Evolutionary conservation across 2,113 vertebrate genomes (phyloP).

Genomic region (Pelodiscus sinensis): DNA sequence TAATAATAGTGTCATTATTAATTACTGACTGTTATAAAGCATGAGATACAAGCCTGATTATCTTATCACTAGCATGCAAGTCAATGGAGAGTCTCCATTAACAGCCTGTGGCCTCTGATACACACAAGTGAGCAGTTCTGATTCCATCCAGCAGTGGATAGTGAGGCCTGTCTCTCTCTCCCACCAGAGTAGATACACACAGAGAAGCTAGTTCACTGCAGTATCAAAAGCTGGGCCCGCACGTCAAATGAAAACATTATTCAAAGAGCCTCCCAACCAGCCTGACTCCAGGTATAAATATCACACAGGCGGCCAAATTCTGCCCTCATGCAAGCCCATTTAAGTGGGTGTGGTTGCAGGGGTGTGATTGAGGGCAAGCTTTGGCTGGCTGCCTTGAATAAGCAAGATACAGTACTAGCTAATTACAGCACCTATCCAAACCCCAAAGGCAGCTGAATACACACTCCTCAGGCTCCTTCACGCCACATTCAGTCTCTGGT

Average conservation of each 20-base stretch:
- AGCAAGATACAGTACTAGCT: not conserved
- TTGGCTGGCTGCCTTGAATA: not conserved
- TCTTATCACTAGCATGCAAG: not conserved
- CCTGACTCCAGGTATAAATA: not conserved
- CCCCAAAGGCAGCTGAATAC: constrained; percentile 15
- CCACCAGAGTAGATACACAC: not conserved
- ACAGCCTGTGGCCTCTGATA: not conserved
- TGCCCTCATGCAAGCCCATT: not conserved
- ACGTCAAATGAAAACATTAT: not conserved
- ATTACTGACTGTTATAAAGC: not conserved
- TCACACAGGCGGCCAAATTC: not conserved
- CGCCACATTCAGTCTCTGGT: not conserved
- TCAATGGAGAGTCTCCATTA: not conserved
- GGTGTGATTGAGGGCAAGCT: not conserved
- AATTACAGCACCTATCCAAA: constrained; percentile 7
- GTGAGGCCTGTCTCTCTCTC: not conserved
- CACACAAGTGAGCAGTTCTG: not conserved
- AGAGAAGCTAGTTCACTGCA: not conserved
- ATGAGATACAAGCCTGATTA: not conserved
- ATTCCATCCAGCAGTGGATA: constrained; percentile 3
- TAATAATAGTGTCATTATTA: not conserved
- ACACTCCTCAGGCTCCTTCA: not conserved
- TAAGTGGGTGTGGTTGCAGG: not conserved
- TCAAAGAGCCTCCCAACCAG: constrained; percentile 1
- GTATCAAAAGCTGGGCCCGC: not conserved